phyloP scores from a whole-genome alignment of 2,797 vertebrate species.

The Paramormyrops hopkinsi region DNA sequence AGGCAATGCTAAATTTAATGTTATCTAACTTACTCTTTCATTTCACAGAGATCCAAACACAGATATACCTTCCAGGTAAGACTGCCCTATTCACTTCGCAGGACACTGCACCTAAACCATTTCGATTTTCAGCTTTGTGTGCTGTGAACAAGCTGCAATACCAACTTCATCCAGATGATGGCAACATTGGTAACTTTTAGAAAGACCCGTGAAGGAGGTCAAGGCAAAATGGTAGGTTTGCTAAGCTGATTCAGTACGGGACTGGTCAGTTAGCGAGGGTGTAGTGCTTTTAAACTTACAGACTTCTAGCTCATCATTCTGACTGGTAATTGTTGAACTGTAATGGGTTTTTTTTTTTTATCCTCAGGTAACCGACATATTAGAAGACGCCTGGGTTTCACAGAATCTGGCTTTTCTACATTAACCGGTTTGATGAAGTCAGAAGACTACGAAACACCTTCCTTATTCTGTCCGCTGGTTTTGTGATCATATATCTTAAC shows the following conservation, averaged over 20 bases:
- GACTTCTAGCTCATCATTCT: neutral
- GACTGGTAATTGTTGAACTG: neutral
- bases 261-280: neutral
- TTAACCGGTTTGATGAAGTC: neutral
- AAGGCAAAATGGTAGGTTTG: neutral
- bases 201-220: conserved; percentile 6
- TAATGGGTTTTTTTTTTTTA: neutral
- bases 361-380: conserved; percentile 4
- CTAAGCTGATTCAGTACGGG: neutral
- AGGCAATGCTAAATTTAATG: neutral
- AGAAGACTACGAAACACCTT: neutral
- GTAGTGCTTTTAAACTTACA: neutral
- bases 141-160: neutral
- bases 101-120: neutral
- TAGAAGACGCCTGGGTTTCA: neutral
- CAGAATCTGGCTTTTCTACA: neutral
- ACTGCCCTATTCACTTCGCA: neutral
- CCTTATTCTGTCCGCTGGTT: neutral
- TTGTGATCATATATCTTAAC: neutral
- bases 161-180: neutral
- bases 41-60: conserved; percentile 58
- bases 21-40: neutral
- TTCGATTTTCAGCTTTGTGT: neutral
- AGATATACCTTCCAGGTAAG: conserved; percentile 60
- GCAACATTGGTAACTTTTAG: neutral